A percentile compares a stretch with the other conserved stretches of the same genome.
Evolutionary conservation across 2,113 vertebrate genomes (phyloP).

Genomic region (Oreochromis niloticus): DNA sequence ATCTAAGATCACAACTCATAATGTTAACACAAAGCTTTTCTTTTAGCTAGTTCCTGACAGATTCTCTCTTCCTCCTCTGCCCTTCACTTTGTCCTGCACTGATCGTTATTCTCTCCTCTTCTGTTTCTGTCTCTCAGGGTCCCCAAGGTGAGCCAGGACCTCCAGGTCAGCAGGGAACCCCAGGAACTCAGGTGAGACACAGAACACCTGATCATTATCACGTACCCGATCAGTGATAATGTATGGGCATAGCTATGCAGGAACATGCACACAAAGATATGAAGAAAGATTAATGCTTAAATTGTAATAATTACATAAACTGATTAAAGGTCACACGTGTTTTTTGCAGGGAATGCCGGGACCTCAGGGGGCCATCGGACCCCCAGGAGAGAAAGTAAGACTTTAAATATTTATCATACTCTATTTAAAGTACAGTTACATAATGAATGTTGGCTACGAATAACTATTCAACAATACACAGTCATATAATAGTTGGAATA

Average conservation of each 20-base stretch:
- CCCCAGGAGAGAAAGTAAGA: slow-evolving; percentile 91
- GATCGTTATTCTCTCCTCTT: background rate
- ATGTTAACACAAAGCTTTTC: background rate
- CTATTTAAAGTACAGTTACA: background rate
- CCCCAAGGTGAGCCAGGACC: slow-evolving; percentile 93
- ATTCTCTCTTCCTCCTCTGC: rapidly evolving
- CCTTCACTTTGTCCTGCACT: background rate
- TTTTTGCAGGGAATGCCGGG: slow-evolving; percentile 87
- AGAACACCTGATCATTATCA: background rate
- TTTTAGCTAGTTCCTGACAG: background rate
- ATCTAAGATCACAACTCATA: rapidly evolving
- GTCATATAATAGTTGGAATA: background rate
- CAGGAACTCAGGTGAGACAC: slow-evolving; percentile 83
- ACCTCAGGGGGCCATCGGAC: slow-evolving; percentile 93
- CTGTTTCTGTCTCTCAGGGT: slow-evolving; percentile 64
- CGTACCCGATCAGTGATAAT: rapidly evolving
- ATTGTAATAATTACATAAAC: background rate
- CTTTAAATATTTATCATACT: background rate
- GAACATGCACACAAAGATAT: background rate
- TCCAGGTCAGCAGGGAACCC: slow-evolving; percentile 88
- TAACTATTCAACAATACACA: rapidly evolving
- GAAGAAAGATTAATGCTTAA: rapidly evolving
- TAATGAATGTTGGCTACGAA: rapidly evolving
- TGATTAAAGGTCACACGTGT: background rate
- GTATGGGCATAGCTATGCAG: background rate